These are phyloP conservation scores for Oxycera nigricornis DNA, from an alignment of 2,888 invertebrate genomes.

Conservation along the genomic window DNA sequence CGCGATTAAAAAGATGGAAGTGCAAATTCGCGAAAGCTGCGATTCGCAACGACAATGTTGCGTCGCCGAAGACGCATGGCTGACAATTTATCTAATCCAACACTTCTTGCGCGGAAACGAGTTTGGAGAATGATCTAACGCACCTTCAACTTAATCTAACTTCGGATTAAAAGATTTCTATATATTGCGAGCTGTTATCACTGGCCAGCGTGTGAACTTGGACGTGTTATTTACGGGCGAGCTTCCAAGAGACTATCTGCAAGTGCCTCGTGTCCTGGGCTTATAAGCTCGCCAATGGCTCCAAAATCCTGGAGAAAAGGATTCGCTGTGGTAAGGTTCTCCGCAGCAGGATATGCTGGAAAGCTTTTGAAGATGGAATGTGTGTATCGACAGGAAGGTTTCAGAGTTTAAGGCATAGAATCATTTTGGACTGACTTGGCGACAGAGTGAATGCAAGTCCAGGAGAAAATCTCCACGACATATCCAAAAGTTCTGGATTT, in stretches of 20 bases:
- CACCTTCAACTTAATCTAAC: not conserved
- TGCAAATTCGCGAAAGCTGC: slow-evolving; percentile 16
- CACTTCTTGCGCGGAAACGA: not conserved
- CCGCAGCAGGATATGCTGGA: not conserved
- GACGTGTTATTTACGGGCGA: slow-evolving; percentile 41
- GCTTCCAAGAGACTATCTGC: slow-evolving; percentile 55
- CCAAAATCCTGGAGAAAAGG: not conserved
- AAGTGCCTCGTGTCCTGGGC: slow-evolving; percentile 58
- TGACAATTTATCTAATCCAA: not conserved
- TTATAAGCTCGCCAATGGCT: slow-evolving; percentile 53
- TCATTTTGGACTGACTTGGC: too few species aligned
- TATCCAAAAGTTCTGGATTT: too few species aligned
- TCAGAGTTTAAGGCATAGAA: too few species aligned
- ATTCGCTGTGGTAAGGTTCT: not conserved
- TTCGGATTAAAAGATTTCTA: not conserved
- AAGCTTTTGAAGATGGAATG: not conserved
- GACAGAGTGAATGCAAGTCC: too few species aligned
- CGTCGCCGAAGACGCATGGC: not conserved
- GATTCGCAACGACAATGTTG: too few species aligned
- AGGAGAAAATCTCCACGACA: too few species aligned
- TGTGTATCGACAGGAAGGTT: too few species aligned
- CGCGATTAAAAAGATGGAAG: not conserved
- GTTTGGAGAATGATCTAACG: slow-evolving; percentile 16
- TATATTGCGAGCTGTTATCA: too few species aligned
- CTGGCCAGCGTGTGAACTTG: too few species aligned